phyloP scores from a whole-genome alignment of 2,888 invertebrate species.

The Agrilus biguttatus region DNA sequence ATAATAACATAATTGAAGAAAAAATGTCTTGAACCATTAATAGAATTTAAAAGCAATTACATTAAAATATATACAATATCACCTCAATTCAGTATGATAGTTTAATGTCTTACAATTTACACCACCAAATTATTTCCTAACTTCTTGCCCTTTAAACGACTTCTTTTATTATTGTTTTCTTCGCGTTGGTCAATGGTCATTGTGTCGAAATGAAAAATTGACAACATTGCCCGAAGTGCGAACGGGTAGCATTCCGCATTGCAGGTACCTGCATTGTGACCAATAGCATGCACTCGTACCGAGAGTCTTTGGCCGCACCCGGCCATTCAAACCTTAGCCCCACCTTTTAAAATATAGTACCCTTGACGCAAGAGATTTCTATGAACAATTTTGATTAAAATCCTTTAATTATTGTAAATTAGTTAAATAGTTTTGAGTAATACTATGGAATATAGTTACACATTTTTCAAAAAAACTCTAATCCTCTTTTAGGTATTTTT shows the following conservation, averaged over 20 bases:
- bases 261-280: constrained; percentile 61
- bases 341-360: constrained; percentile 43
- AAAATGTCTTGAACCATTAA: too few relatives aligned
- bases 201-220: neutral
- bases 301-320: constrained; percentile 56
- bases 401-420: neutral
- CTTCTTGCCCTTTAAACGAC: neutral
- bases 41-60: too few relatives aligned
- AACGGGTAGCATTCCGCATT: constrained; percentile 56
- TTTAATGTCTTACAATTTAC: too few relatives aligned
- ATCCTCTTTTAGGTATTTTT: neutral
- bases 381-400: neutral
- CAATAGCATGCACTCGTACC: constrained; percentile 51
- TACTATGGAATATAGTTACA: neutral
- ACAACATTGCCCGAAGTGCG: constrained; percentile 15
- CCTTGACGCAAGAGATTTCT: neutral
- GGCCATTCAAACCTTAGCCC: constrained; percentile 38
- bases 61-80: too few relatives aligned
- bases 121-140: too few relatives aligned
- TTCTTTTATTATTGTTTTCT: neutral
- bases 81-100: too few relatives aligned
- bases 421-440: neutral
- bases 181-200: neutral
- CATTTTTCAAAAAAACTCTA: neutral
- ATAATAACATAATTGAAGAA: too few relatives aligned